Evolutionary conservation across 2,113 vertebrate genomes (phyloP).

Genomic region (Piprites chloris): DNA sequence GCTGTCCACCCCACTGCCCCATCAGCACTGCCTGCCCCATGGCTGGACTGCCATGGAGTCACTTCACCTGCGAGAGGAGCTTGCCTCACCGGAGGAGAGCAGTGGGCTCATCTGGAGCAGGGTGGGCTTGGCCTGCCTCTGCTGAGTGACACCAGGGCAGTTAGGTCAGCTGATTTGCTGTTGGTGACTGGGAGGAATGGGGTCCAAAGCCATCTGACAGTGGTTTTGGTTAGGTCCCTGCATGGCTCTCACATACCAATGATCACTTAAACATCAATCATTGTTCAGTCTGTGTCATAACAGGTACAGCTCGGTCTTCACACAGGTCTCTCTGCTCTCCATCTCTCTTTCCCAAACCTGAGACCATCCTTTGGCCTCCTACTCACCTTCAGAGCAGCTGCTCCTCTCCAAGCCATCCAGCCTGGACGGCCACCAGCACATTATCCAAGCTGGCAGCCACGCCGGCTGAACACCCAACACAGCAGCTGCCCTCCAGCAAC

Average conservation of each 20-base stretch:
- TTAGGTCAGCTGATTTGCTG: background rate
- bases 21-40: fast-evolving
- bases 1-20: fast-evolving
- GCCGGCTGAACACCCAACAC: background rate
- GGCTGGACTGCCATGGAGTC: too few relatives aligned
- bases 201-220: background rate
- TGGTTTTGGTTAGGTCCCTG: background rate
- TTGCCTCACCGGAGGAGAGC: background rate
- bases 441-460: background rate
- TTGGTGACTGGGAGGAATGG: background rate
- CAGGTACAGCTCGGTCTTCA: background rate
- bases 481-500: background rate
- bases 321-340: background rate
- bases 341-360: background rate
- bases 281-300: background rate
- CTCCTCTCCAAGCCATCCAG: background rate
- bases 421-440: background rate
- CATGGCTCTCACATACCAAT: background rate
- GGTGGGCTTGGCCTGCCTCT: too few relatives aligned
- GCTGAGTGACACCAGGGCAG: background rate
- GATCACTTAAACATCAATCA: background rate
- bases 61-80: background rate
- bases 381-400: background rate
- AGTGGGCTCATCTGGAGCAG: background rate
- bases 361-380: background rate